Conservation (phyloP, 2,797 vertebrate species). For the Pitangus sulphuratus region DNA sequence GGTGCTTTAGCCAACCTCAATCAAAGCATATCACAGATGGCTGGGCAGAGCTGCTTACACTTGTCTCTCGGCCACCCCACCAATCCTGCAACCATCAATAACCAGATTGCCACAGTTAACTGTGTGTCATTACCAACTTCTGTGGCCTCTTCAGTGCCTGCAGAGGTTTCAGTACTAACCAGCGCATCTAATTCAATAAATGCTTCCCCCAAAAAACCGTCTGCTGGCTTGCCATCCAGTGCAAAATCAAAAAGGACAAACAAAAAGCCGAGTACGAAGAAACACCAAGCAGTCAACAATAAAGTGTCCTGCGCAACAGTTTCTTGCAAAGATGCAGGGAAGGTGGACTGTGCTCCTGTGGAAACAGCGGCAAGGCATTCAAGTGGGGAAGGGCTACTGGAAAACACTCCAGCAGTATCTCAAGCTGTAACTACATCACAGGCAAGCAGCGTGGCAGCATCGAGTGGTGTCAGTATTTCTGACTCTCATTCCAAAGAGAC, state of each 20-base stretch:
- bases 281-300: slow-evolving; percentile 71
- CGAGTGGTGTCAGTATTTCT: not conserved
- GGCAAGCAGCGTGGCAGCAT: not conserved
- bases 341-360: slow-evolving; percentile 15
- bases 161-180: slow-evolving; percentile 58
- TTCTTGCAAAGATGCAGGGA: slow-evolving; percentile 58
- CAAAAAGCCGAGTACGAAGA: slow-evolving; percentile 83
- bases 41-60: slow-evolving; percentile 85
- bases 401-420: not conserved
- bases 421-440: not conserved
- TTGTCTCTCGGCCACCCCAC: slow-evolving; percentile 76
- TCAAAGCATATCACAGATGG: slow-evolving; percentile 95
- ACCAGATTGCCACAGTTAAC: slow-evolving; percentile 68
- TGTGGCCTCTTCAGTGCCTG: slow-evolving; percentile 35
- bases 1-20: slow-evolving; percentile 96
- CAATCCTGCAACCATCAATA: slow-evolving; percentile 71
- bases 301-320: slow-evolving; percentile 40
- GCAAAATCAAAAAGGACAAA: slow-evolving; percentile 80
- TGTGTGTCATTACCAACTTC: slow-evolving; percentile 69
- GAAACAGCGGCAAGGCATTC: slow-evolving; percentile 10
- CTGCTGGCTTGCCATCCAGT: slow-evolving; percentile 59
- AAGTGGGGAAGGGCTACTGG: not conserved
- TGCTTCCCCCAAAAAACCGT: slow-evolving; percentile 23
- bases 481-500: slow-evolving; percentile 49
- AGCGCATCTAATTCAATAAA: slow-evolving; percentile 44